Base-by-base conservation (phyloP, 2,797 vertebrate genomes). In the Phylloscopus collybita region DNA sequence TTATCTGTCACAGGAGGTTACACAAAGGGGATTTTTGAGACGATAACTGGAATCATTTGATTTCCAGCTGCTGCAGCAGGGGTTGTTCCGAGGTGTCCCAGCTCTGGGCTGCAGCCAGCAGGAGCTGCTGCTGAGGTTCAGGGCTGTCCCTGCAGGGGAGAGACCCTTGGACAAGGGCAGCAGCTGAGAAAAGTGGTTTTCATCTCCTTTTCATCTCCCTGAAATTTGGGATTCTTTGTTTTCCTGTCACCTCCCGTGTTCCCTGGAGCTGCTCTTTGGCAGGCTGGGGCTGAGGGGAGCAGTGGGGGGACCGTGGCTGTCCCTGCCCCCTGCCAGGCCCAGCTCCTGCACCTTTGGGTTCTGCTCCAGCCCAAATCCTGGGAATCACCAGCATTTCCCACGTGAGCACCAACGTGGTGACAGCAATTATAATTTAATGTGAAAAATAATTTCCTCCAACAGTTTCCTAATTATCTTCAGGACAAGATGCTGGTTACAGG, bases 301-400 rank as follows among this genome's bases (percentile, higher is more conserved):
- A 0, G 7, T 4, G 9, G 16, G 9, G 16, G 32, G 27, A 11
- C 11, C 25, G n/a, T 26, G 38, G 10, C 1, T 23, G 16, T 32
- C 62, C 44, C n/a, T 36, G 64, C 8, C 34, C 57, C 0, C 0
- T 0, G 1, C 13, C 10, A 8, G n/a, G n/a, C 29, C 5, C 16
- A 16, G 71, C 45, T 34, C 1, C 1, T 59, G 47, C 44, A 3
- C 60, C 23, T 45, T 3, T 18, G 51, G 14, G 4, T 26, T 21
- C 49, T 47, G 16, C 17, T 29, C 34, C 11, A 50, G 15, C 61
- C 64, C 47, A 69, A 3, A 22, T 10, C 56, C 56, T 51, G 54
- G 16, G 2, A 29, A 32, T 4, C 5, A 44, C 4, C 59, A 10
- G 17, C 38, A 18, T n/a, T 67, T 61, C 1, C 18, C 2, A 29